These are phyloP conservation scores for Haliclona indistincta DNA, from an alignment of 37 sponge, comb jelly and placozoan genomes.

Conservation along the genomic window DNA sequence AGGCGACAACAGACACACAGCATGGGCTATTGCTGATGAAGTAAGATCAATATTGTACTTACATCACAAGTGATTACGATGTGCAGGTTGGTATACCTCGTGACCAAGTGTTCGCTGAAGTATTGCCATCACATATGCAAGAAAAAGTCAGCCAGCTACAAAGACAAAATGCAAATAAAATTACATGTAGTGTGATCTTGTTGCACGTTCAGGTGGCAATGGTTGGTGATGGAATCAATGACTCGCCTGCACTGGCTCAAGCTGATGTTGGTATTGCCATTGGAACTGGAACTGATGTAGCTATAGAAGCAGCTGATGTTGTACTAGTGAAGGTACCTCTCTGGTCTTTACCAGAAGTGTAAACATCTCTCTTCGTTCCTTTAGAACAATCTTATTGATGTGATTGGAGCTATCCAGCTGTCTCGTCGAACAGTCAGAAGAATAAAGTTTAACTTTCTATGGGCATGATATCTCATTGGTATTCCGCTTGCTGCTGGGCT, in stretches of 20 bases:
- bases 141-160: slow-evolving; percentile 83
- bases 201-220: slow-evolving; percentile 62
- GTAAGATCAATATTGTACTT: slow-evolving; percentile 30
- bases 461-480: slow-evolving; percentile 95
- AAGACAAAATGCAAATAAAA: not conserved
- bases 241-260: slow-evolving; percentile 98
- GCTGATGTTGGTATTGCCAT: slow-evolving; percentile 99
- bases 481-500: slow-evolving; percentile 96
- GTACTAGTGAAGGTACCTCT: slow-evolving; percentile 97
- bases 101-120: slow-evolving; percentile 86
- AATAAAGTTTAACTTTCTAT: slow-evolving; percentile 91
- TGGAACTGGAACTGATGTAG: slow-evolving; percentile 98
- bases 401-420: slow-evolving; percentile 89
- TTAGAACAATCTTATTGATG: slow-evolving; percentile 95
- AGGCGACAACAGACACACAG: slow-evolving; percentile 94
- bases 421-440: slow-evolving; percentile 83
- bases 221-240: slow-evolving; percentile 99
- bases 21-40: slow-evolving; percentile 88
- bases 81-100: slow-evolving; percentile 77
- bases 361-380: not conserved
- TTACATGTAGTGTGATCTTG: not conserved
- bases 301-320: slow-evolving; percentile 97
- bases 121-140: slow-evolving; percentile 95
- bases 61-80: not conserved
- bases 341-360: too few relatives aligned